Conservation (phyloP, 2,888 invertebrate species). For the Chymomyza amoena region DNA sequence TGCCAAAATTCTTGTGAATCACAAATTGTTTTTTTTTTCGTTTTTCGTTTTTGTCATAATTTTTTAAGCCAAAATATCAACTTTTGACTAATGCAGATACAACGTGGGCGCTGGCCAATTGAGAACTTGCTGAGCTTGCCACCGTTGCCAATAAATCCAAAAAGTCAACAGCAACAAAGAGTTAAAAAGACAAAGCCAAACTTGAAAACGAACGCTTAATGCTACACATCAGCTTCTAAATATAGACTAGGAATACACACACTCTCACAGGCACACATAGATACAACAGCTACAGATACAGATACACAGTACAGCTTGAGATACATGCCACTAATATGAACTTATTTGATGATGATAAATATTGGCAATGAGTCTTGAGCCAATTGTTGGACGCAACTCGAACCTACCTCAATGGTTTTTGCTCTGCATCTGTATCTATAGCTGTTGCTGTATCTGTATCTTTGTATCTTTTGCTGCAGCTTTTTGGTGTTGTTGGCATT, state of each 20-base stretch:
- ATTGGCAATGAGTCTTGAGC: slow-evolving; percentile 64
- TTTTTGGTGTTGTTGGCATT: slow-evolving; percentile 4
- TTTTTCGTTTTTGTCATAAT: background rate
- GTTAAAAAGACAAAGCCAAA: slow-evolving; percentile 1
- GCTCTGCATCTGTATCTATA: slow-evolving; percentile 11
- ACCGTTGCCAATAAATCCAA: background rate
- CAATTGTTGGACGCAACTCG: slow-evolving; percentile 26
- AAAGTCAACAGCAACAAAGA: background rate
- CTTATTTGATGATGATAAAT: slow-evolving; percentile 68
- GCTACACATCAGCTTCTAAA: slow-evolving; percentile 61
- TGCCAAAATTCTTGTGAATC: background rate
- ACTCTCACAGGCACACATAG: background rate
- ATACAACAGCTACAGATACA: background rate
- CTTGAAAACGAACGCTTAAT: slow-evolving; percentile 25
- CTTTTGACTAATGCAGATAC: background rate
- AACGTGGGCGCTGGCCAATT: slow-evolving; percentile 4
- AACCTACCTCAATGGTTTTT: slow-evolving; percentile 61
- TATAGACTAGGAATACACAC: slow-evolving; percentile 55
- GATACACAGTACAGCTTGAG: background rate
- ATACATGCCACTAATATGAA: slow-evolving; percentile 31
- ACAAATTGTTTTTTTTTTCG: background rate
- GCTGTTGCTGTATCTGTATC: background rate
- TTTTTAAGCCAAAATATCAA: background rate
- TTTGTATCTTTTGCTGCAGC: too few relatives aligned
- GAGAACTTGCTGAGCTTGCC: background rate